These are phyloP conservation scores for Bolinopsis microptera DNA, from an alignment of 37 sponge, comb jelly and placozoan genomes.

Conservation along the genomic window DNA sequence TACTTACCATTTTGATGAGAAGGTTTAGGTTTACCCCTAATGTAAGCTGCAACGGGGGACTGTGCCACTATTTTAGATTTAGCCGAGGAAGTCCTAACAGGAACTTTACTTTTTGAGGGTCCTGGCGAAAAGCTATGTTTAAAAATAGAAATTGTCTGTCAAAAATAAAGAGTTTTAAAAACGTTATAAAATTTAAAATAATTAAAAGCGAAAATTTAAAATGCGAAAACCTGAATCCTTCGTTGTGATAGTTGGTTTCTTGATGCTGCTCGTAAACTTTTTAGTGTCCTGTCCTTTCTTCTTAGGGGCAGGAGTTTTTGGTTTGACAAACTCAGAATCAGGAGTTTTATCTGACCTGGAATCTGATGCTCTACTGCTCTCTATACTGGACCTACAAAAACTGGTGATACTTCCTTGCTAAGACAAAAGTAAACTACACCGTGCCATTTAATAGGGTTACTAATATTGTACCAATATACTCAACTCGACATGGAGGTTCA, in stretches of 20 bases:
- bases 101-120: neutral
- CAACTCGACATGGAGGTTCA: no score
- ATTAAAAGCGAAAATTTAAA: neutral
- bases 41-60: slow-evolving; percentile 56
- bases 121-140: no score
- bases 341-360: slow-evolving; percentile 22
- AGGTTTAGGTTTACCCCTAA: slow-evolving; percentile 1
- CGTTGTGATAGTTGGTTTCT: neutral
- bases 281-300: neutral
- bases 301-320: slow-evolving; percentile 52
- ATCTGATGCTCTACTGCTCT: slow-evolving; percentile 45
- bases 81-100: neutral
- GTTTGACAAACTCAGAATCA: slow-evolving; percentile 24
- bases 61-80: neutral
- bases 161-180: neutral
- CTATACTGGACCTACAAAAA: slow-evolving; percentile 14
- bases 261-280: neutral
- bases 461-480: no score
- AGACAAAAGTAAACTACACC: no score
- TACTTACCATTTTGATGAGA: no score
- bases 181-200: neutral
- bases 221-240: neutral
- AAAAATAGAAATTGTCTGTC: no score
- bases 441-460: no score
- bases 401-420: no score